phyloP scores from a whole-genome alignment of 2,888 invertebrate species.

The Cataglyphis cursor region DNA sequence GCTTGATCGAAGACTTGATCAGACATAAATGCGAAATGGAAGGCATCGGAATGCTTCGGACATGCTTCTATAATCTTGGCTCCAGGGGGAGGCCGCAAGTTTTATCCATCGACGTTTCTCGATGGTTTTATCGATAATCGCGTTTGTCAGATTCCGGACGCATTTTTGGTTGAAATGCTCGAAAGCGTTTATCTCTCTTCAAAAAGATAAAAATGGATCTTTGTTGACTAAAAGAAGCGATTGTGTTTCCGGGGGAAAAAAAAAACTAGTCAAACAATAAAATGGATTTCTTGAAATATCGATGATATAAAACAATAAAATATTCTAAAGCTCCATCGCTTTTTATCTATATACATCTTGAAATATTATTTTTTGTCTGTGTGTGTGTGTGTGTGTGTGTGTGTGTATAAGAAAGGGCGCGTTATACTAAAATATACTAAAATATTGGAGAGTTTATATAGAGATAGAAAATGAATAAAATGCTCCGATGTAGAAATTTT shows the following conservation, averaged over 20 bases:
- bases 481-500: neutral
- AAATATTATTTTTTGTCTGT: neutral
- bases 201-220: slow-evolving; percentile 6
- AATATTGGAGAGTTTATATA: neutral
- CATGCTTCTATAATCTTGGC: slow-evolving; percentile 28
- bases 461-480: neutral
- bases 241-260: neutral
- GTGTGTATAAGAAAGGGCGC: neutral
- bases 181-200: slow-evolving; percentile 38
- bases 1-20: slow-evolving; percentile 21
- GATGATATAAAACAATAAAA: neutral
- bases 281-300: neutral
- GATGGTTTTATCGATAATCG: slow-evolving; percentile 56
- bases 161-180: slow-evolving; percentile 36
- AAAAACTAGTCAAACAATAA: neutral
- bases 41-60: slow-evolving; percentile 29
- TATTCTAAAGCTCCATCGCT: neutral
- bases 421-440: too few relatives aligned
- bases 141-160: slow-evolving; percentile 49
- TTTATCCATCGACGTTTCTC: slow-evolving; percentile 4
- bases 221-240: neutral
- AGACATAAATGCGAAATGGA: slow-evolving; percentile 31
- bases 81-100: neutral
- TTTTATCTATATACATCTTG: neutral
- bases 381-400: neutral